Evolutionary conservation across 2,113 vertebrate genomes (phyloP).

Genomic region (Myotis davidii): DNA sequence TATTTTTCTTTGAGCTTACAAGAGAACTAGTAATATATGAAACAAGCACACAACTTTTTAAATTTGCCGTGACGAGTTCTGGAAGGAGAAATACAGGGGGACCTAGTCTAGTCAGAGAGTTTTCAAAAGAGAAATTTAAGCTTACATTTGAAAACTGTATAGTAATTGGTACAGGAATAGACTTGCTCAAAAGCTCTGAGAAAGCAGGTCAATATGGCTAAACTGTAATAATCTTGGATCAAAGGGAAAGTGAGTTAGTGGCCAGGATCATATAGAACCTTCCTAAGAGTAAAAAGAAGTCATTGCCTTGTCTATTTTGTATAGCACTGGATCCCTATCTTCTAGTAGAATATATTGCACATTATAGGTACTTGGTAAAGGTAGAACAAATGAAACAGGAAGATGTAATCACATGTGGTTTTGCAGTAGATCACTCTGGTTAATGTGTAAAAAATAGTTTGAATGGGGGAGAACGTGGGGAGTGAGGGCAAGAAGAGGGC

Average conservation of each 20-base stretch:
- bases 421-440: slow-evolving; percentile 1
- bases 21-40: background rate
- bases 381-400: slow-evolving; percentile 12
- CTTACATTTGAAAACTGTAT: slow-evolving; percentile 6
- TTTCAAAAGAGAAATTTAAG: slow-evolving; percentile 20
- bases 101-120: background rate
- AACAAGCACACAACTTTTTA: background rate
- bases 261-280: background rate
- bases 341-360: background rate
- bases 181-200: background rate
- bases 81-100: background rate
- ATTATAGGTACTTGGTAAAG: background rate
- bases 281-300: slow-evolving; percentile 18
- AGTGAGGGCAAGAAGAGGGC: background rate
- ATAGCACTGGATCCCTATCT: background rate
- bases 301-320: background rate
- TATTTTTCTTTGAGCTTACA: background rate
- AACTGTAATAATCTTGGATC: background rate
- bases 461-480: background rate
- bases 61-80: background rate
- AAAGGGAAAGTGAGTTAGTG: background rate
- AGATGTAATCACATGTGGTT: background rate
- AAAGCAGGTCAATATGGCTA: background rate
- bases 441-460: slow-evolving; percentile 10
- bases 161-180: background rate